Conservation (phyloP, 1,140 invertebrate species). For the Ericerus pela region DNA sequence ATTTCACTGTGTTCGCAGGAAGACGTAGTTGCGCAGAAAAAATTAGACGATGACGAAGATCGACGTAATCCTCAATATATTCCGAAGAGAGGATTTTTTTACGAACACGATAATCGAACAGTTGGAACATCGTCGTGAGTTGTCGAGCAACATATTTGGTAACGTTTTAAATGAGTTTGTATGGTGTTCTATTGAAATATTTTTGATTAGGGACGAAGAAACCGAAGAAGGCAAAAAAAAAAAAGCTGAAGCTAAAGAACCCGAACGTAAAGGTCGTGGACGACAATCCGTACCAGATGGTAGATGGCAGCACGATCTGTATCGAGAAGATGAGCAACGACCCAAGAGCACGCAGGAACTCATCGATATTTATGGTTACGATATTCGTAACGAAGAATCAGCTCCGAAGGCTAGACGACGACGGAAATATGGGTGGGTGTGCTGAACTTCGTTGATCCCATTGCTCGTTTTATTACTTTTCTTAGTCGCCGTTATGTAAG, state of each 20-base stretch:
- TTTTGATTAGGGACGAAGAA: background rate
- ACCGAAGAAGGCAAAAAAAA: slow-evolving; percentile 26
- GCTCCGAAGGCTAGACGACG: slow-evolving; percentile 70
- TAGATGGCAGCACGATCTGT: slow-evolving; percentile 82
- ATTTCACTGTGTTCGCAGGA: slow-evolving; percentile 12
- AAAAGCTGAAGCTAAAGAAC: slow-evolving; percentile 32
- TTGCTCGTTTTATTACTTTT: too few relatives aligned
- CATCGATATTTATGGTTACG: slow-evolving; percentile 80
- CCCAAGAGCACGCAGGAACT: slow-evolving; percentile 80
- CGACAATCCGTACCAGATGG: slow-evolving; percentile 45
- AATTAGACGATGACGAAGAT: slow-evolving; percentile 85
- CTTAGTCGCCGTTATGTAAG: too few relatives aligned
- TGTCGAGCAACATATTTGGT: too few relatives aligned
- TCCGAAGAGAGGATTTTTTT: slow-evolving; percentile 87
- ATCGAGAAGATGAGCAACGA: slow-evolving; percentile 59
- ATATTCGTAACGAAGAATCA: slow-evolving; percentile 82
- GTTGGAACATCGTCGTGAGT: slow-evolving; percentile 40
- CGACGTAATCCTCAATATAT: slow-evolving; percentile 92
- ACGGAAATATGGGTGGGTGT: slow-evolving; percentile 70
- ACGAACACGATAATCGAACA: slow-evolving; percentile 88
- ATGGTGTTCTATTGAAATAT: too few relatives aligned
- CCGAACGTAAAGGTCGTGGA: slow-evolving; percentile 37
- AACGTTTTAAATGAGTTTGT: too few relatives aligned
- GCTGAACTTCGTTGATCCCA: too few relatives aligned
- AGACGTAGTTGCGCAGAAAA: slow-evolving; percentile 32